Conservation (phyloP, 2,888 invertebrate species). For the Cheilosia vulpina region DNA sequence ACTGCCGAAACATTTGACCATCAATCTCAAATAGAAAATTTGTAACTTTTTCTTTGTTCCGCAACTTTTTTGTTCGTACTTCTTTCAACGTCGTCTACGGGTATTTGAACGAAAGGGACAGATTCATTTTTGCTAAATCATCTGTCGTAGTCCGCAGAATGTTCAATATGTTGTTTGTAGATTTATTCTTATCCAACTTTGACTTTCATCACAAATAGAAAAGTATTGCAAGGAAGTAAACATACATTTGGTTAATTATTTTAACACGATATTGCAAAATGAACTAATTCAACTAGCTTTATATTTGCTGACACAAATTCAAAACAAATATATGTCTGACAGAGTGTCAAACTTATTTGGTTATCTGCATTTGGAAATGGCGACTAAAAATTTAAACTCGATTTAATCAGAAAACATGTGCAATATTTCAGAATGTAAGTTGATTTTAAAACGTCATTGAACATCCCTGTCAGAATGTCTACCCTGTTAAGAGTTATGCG, state of each 20-base stretch:
- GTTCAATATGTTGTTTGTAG: constrained; percentile 39
- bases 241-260: neutral
- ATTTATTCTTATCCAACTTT: constrained; percentile 30
- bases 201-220: constrained; percentile 11
- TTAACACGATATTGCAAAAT: too few relatives aligned
- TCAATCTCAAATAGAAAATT: constrained; percentile 52
- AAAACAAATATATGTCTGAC: too few relatives aligned
- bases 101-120: constrained; percentile 6
- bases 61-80: neutral
- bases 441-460: too few relatives aligned
- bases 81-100: neutral
- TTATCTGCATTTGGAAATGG: too few relatives aligned
- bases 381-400: too few relatives aligned
- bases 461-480: too few relatives aligned
- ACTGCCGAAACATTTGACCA: constrained; percentile 47
- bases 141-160: constrained; percentile 35
- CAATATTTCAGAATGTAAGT: too few relatives aligned
- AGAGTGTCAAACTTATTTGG: too few relatives aligned
- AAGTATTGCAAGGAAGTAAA: constrained; percentile 19
- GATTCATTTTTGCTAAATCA: constrained; percentile 16
- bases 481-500: too few relatives aligned
- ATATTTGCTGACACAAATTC: too few relatives aligned
- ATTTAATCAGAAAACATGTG: too few relatives aligned
- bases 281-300: too few relatives aligned
- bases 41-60: constrained; percentile 8